These are phyloP conservation scores for Brevimyrus niger DNA, from an alignment of 2,113 vertebrate genomes.

Conservation along the genomic window DNA sequence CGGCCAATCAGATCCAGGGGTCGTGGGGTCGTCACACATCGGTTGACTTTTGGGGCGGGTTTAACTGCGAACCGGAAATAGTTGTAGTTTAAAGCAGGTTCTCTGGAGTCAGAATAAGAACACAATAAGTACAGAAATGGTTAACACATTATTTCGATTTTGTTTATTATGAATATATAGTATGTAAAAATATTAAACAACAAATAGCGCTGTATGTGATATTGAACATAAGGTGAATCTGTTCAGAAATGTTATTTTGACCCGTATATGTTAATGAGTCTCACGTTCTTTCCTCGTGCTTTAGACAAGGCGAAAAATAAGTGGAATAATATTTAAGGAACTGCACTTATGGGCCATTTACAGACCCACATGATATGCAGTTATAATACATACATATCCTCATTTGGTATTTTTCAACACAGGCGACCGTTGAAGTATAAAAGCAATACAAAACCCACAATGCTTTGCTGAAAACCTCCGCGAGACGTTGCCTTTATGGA, in stretches of 20 bases:
- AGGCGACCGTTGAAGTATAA: not conserved
- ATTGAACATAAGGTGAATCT: not conserved
- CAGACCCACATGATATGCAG: not conserved
- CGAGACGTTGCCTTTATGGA: not conserved
- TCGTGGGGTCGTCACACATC: not conserved
- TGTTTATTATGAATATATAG: not conserved
- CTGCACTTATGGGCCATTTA: not conserved
- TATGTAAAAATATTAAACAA: not conserved
- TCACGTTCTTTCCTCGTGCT: not conserved
- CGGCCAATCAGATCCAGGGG: constrained; percentile 27
- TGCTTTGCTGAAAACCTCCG: not conserved
- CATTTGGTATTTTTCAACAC: not conserved
- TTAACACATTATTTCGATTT: not conserved
- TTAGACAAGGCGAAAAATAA: not conserved
- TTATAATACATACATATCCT: not conserved
- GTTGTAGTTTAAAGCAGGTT: not conserved
- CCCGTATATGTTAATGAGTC: not conserved
- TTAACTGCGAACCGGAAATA: not conserved
- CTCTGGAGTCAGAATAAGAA: not conserved
- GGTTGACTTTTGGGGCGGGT: not conserved
- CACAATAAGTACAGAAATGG: not conserved
- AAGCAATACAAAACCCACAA: constrained; percentile 48
- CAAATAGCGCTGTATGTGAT: not conserved
- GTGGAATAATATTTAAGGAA: not conserved
- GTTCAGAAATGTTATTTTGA: not conserved